Conservation (phyloP, 2,113 vertebrate species). For the Rhombomys opimus region DNA sequence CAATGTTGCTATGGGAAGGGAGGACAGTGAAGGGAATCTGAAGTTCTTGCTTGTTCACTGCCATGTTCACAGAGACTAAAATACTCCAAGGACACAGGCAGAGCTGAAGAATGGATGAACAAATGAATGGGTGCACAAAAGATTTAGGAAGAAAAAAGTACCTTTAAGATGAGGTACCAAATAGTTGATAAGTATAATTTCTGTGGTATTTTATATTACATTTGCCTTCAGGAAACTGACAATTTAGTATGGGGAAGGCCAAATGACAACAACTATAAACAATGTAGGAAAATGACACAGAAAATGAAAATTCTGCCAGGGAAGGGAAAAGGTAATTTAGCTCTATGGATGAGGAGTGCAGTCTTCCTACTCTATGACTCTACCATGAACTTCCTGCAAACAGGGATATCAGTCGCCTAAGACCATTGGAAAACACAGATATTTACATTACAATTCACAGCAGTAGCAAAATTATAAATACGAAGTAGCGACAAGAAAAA, state of each 20-base stretch:
- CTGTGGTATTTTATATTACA: neutral
- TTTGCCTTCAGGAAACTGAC: slow-evolving; percentile 23
- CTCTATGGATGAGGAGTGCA: neutral
- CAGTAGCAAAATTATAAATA: neutral
- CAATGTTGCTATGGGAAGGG: neutral
- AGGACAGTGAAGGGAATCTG: neutral
- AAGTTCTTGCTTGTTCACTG: neutral
- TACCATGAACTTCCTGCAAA: slow-evolving; percentile 26
- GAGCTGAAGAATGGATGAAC: neutral
- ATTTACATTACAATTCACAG: neutral
- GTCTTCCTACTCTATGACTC: neutral
- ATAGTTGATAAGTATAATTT: slow-evolving; percentile 2
- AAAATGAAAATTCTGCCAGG: slow-evolving; percentile 15
- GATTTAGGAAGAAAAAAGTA: neutral
- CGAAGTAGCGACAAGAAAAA: neutral
- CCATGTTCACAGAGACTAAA: neutral
- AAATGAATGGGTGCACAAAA: neutral
- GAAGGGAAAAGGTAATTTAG: neutral
- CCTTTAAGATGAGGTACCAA: slow-evolving; percentile 23
- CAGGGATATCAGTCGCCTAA: neutral
- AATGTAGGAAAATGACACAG: neutral
- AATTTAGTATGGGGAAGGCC: neutral
- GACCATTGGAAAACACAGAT: neutral
- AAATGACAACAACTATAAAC: neutral
- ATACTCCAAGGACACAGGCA: neutral